These are phyloP conservation scores for Chauna torquata DNA, from an alignment of 2,113 vertebrate species.

Conservation along the genomic window DNA sequence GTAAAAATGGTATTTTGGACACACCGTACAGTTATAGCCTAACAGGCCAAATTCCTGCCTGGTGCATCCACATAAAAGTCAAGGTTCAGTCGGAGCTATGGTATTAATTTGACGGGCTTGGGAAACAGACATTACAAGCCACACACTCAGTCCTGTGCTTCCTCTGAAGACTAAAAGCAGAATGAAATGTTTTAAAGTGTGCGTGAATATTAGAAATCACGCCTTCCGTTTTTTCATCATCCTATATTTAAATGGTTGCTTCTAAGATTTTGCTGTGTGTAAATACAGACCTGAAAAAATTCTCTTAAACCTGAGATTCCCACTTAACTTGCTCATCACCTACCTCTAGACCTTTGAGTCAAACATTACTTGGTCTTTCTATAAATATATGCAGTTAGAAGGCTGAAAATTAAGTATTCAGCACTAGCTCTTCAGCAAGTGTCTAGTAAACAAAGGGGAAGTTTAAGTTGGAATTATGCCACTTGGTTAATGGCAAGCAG, in stretches of 20 bases:
- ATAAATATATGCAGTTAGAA: neutral
- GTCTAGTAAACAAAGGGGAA: slow-evolving; percentile 56
- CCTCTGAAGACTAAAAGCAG: neutral
- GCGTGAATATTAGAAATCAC: neutral
- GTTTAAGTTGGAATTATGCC: slow-evolving; percentile 63
- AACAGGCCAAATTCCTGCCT: neutral
- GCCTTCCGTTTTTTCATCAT: neutral
- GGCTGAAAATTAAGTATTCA: slow-evolving; percentile 36
- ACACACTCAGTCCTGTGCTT: neutral
- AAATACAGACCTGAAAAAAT: neutral
- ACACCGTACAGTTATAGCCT: neutral
- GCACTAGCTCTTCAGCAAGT: slow-evolving; percentile 7
- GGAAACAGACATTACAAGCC: neutral
- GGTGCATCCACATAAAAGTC: neutral
- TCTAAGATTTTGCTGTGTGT: neutral
- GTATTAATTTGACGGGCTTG: neutral
- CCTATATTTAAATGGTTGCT: neutral
- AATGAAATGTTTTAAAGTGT: neutral
- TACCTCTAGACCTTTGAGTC: neutral
- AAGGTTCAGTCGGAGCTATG: neutral
- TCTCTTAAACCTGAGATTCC: neutral
- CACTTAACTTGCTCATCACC: neutral
- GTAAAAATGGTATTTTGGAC: neutral
- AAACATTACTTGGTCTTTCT: neutral
- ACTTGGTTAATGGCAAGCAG: slow-evolving; percentile 59